These are phyloP conservation scores for Heliconius hermathena DNA, from an alignment of 1,140 invertebrate genomes.

Conservation along the genomic window DNA sequence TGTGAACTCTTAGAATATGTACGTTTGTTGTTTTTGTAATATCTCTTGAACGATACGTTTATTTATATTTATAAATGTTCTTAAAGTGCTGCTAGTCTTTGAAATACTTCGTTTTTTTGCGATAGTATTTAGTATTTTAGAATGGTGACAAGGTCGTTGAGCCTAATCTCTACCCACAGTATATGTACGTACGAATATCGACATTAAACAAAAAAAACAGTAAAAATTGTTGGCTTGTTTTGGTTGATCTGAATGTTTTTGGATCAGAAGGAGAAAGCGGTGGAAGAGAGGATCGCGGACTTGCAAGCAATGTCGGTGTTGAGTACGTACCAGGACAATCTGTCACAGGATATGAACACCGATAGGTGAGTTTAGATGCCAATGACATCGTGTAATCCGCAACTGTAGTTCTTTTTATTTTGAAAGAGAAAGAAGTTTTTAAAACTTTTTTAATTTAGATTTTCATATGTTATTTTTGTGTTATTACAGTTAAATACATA, in stretches of 20 bases:
- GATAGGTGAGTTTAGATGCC: slow-evolving; percentile 70
- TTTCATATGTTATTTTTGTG: background rate
- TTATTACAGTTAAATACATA: no score
- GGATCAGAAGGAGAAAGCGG: slow-evolving; percentile 70
- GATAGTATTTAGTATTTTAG: background rate
- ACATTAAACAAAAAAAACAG: background rate
- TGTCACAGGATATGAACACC: slow-evolving; percentile 81
- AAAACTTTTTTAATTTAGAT: background rate
- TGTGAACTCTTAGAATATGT: background rate
- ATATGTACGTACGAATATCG: background rate
- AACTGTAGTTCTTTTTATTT: background rate
- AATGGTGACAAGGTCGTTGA: background rate
- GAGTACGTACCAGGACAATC: slow-evolving; percentile 76
- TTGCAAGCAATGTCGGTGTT: slow-evolving; percentile 78
- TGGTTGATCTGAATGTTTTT: slow-evolving; percentile 46
- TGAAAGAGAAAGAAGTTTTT: background rate
- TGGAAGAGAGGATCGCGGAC: slow-evolving; percentile 65
- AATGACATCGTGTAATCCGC: slow-evolving; percentile 25
- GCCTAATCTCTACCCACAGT: background rate
- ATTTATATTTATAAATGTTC: slow-evolving; percentile 5
- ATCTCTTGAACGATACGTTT: background rate
- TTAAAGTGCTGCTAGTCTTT: background rate
- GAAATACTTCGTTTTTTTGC: slow-evolving; percentile 7
- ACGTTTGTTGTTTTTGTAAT: background rate
- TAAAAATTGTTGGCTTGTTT: background rate